Conservation (phyloP, 2,888 invertebrate species). For the Tachystola acroxantha region DNA sequence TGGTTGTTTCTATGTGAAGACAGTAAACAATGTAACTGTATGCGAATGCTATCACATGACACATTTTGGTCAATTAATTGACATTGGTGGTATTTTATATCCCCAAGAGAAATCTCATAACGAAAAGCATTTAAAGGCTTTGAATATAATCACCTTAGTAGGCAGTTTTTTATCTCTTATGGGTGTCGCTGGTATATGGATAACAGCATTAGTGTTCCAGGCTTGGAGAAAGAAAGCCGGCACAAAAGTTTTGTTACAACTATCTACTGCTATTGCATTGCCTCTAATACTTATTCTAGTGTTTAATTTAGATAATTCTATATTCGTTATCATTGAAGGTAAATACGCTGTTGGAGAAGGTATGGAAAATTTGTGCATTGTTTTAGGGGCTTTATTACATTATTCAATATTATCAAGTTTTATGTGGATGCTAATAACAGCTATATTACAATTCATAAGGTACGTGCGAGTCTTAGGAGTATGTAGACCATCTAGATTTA, state of each 20-base stretch:
- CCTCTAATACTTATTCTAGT: conserved; percentile 70
- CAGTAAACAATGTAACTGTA: conserved; percentile 35
- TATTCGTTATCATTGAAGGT: conserved; percentile 37
- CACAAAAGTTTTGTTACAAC: conserved; percentile 81
- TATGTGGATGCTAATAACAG: conserved; percentile 85
- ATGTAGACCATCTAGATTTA: conserved; percentile 76
- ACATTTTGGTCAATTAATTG: conserved; percentile 78
- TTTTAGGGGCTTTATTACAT: conserved; percentile 80
- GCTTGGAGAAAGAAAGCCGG: conserved; percentile 81
- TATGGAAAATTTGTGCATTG: conserved; percentile 63
- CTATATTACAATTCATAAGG: conserved; percentile 81
- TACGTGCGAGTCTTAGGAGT: conserved; percentile 82
- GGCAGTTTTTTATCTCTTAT: conserved; percentile 79
- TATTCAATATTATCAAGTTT: conserved; percentile 83
- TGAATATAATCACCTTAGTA: conserved; percentile 77
- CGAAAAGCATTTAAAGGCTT: conserved; percentile 49
- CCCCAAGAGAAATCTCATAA: conserved; percentile 19
- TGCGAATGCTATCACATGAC: conserved; percentile 79
- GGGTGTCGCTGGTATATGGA: conserved; percentile 76
- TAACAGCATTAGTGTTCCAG: conserved; percentile 77
- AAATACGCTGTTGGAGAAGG: conserved; percentile 29
- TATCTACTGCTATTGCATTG: conserved; percentile 79
- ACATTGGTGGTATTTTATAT: conserved; percentile 26
- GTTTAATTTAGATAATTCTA: conserved; percentile 48
- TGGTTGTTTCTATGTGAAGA: conserved; percentile 64